phyloP scores from a whole-genome alignment of 2,888 invertebrate genomes.

The Drosophila formosana region DNA sequence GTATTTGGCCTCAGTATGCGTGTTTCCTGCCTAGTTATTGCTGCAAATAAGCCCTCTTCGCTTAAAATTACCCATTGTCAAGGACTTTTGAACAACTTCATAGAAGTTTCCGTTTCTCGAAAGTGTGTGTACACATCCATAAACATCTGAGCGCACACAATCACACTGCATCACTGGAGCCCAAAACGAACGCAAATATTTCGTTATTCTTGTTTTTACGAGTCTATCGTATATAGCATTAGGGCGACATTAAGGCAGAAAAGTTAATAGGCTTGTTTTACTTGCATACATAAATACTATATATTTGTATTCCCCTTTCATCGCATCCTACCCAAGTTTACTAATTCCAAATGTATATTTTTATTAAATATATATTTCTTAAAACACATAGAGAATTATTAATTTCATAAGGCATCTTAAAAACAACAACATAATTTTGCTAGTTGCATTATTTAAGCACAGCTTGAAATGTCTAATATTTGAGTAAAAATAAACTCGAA shows the following conservation, averaged over 20 bases:
- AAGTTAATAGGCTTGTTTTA: neutral
- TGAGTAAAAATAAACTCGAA: no score
- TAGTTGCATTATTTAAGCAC: no score
- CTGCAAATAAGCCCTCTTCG: constrained; percentile 55
- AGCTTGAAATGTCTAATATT: no score
- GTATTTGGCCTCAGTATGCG: constrained; percentile 8
- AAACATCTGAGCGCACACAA: constrained; percentile 6
- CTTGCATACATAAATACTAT: neutral
- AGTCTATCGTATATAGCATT: neutral
- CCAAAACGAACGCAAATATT: neutral
- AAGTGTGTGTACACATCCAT: constrained; percentile 24
- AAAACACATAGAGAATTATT: no score
- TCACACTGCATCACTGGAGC: neutral
- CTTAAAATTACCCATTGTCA: constrained; percentile 69
- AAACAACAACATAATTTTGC: no score
- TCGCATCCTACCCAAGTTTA: no score
- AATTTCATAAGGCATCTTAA: no score
- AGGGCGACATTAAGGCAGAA: neutral
- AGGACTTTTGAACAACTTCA: constrained; percentile 71
- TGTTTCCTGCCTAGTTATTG: constrained; percentile 29
- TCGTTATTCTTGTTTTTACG: constrained; percentile 1
- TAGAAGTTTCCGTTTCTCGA: constrained; percentile 49
- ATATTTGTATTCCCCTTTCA: no score
- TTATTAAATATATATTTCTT: no score
- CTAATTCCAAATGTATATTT: no score